Evolutionary conservation across 2,888 invertebrate species (phyloP).

Genomic region (Eupithecia inturbata): DNA sequence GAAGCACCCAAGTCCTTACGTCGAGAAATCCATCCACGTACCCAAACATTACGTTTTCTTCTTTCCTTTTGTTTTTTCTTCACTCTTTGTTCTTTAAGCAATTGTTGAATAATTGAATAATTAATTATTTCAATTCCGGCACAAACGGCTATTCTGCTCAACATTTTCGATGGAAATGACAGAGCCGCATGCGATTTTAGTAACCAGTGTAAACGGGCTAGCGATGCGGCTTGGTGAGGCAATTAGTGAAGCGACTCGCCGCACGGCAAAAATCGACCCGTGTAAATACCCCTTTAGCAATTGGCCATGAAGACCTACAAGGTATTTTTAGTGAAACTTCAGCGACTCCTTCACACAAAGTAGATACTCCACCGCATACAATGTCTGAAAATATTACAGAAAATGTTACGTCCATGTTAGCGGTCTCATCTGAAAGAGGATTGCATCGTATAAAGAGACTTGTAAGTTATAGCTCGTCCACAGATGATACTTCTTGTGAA

Average conservation of each 20-base stretch:
- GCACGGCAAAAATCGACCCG: constrained; percentile 57
- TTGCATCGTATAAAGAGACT: too few species aligned
- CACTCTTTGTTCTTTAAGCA: constrained; percentile 46
- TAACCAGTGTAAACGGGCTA: constrained; percentile 55
- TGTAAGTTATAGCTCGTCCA: too few species aligned
- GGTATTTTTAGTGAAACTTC: too few species aligned
- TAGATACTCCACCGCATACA: too few species aligned
- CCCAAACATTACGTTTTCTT: constrained; percentile 48
- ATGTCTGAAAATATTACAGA: too few species aligned
- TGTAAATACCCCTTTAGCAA: constrained; percentile 41
- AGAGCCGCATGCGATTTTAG: constrained; percentile 56
- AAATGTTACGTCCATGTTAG: too few species aligned
- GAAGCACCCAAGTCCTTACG: constrained; percentile 47
- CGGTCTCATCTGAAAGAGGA: too few species aligned
- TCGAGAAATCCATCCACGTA: constrained; percentile 49
- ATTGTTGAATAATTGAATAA: constrained; percentile 31
- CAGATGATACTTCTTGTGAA: too few species aligned
- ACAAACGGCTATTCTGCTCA: constrained; percentile 50
- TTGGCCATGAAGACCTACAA: too few species aligned
- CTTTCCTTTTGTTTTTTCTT: constrained; percentile 49
- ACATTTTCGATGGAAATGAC: constrained; percentile 54
- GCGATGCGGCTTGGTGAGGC: constrained; percentile 51
- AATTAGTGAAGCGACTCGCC: constrained; percentile 48
- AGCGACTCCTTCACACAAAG: too few species aligned
- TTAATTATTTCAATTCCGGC: constrained; percentile 34